Base-by-base conservation (phyloP, 2,113 vertebrate species). In the Python bivittatus region DNA sequence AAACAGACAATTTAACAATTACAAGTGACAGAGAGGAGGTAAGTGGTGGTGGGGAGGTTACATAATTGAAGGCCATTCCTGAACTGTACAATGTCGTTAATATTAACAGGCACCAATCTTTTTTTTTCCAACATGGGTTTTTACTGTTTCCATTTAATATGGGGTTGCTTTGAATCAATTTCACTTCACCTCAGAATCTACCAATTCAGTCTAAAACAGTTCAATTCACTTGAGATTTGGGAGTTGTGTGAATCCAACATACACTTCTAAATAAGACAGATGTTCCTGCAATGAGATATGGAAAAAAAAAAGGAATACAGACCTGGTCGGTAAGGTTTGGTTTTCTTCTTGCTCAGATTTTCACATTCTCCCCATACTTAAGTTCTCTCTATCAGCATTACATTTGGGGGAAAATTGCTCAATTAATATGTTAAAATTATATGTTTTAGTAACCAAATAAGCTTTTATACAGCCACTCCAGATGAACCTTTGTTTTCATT, bases 371-470 rank as follows among this genome's bases (percentile, higher is more conserved):
- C 29, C 29, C 60, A 13, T n/a, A 6, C 9, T 85, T 25, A 27
- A 54, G 1, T 54, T 60, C 54, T 44, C 56, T 42, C 13, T 87
- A 42, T 23, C 52, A 68, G 60, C 25, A 54, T 57, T 90, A 17
- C 6, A 25, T 60, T 68, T 68, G 27, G 23, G 13, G 53, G 1
- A 1, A 42, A 27, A 56, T 23, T 58, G 44, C 25, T 48, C 54
- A 54, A 20, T 61, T 25, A 27, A 6, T 42, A 52, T 42, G 3
- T 91, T 54, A 86, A 68, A 38, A 91, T 54, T 79, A 54, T 29
- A 56, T 54, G 23, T 72, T 13, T 85, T 84, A 33, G 56, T 58
- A 60, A n/a, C 84, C 90, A 85, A 91, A 86, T 86, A 57, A 91
- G 23, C 57, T 53, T 61, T 22, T 33, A 53, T 64, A 29, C 29